Evolutionary conservation across 2,888 invertebrate species (phyloP).

Genomic region (Copidosoma aretas): DNA sequence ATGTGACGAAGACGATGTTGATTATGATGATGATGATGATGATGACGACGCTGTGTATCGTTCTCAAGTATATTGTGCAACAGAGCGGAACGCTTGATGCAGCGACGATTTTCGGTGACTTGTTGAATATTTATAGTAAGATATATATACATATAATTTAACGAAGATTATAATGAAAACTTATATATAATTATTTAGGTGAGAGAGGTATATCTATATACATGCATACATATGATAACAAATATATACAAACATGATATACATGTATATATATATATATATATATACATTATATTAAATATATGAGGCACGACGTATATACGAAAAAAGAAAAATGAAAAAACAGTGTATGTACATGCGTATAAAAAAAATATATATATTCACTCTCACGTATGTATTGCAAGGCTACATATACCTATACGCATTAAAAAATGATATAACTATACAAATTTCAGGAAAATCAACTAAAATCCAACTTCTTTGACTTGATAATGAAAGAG

Average conservation of each 20-base stretch:
- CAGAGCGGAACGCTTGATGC: too few relatives aligned
- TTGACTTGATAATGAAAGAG: slow-evolving; percentile 17
- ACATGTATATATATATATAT: too few relatives aligned
- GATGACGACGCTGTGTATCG: neutral
- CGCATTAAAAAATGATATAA: slow-evolving; percentile 17
- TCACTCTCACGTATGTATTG: slow-evolving; percentile 33
- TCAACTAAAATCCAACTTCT: slow-evolving; percentile 32
- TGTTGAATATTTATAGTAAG: slow-evolving; percentile 41
- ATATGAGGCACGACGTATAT: slow-evolving; percentile 46
- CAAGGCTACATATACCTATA: slow-evolving; percentile 39
- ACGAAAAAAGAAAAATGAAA: too few relatives aligned
- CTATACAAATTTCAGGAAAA: slow-evolving; percentile 8
- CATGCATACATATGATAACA: slow-evolving; percentile 37
- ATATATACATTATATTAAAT: slow-evolving; percentile 41
- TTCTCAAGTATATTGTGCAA: too few relatives aligned
- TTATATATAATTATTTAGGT: slow-evolving; percentile 14
- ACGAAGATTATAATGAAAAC: slow-evolving; percentile 13
- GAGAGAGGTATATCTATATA: slow-evolving; percentile 38
- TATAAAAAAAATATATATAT: too few relatives aligned
- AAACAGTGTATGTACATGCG: slow-evolving; percentile 36
- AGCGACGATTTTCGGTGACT: slow-evolving; percentile 34
- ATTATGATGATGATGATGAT: neutral
- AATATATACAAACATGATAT: too few relatives aligned
- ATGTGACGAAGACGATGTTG: neutral
- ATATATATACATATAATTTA: too few relatives aligned